A percentile compares a stretch with the other conserved stretches of the same genome.
These are phyloP conservation scores for Emys orbicularis DNA, from an alignment of 2,797 vertebrate species.

Conservation along the genomic window DNA sequence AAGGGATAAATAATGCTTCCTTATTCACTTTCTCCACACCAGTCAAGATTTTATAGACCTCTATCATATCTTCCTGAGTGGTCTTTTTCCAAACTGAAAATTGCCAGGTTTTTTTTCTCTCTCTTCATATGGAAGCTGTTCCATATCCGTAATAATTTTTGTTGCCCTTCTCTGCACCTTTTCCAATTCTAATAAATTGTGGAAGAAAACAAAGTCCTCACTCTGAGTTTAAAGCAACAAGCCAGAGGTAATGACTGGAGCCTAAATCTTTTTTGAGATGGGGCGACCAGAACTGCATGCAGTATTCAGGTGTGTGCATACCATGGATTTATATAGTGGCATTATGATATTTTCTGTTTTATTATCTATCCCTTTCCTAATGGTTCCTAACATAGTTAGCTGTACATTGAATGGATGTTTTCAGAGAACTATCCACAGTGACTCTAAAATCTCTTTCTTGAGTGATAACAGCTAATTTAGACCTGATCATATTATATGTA, in stretches of 20 bases:
- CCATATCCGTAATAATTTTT: neutral
- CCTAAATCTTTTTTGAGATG: neutral
- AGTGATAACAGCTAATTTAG: neutral
- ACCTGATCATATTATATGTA: neutral
- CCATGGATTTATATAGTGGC: neutral
- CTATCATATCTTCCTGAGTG: neutral
- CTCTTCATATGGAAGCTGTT: neutral
- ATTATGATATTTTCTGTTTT: neutral
- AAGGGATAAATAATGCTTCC: neutral
- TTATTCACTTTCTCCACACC: neutral
- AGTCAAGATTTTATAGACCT: neutral
- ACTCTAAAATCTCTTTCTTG: neutral
- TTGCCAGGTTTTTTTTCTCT: neutral
- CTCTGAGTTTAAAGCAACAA: no score
- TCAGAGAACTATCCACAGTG: neutral
- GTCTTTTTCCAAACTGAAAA: neutral
- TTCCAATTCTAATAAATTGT: neutral
- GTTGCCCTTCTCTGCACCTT: neutral
- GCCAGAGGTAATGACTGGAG: no score
- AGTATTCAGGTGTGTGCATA: neutral
- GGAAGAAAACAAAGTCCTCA: no score
- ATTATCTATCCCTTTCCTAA: neutral
- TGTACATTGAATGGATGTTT: neutral
- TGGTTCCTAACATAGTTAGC: neutral
- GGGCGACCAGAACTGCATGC: neutral